A percentile compares a stretch with the other conserved stretches of the same genome.
These are phyloP conservation scores for Montipora efflorescens DNA, from an alignment of 64 coral and sea anemone species.

Conservation along the genomic window DNA sequence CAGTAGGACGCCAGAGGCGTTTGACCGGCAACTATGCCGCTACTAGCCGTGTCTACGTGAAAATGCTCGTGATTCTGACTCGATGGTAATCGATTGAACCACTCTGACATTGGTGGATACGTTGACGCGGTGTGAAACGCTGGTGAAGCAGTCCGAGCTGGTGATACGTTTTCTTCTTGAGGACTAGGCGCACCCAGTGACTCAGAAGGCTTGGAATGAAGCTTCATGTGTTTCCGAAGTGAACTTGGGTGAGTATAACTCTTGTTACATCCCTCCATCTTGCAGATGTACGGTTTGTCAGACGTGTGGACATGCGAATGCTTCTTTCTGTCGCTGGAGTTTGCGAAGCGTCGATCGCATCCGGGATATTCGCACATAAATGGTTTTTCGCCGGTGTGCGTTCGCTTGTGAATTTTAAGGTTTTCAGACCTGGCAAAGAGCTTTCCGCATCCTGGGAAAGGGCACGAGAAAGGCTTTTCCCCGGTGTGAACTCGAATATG, in stretches of 20 bases:
- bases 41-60: slow-evolving; percentile 71
- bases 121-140: slow-evolving; percentile 72
- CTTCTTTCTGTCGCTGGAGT: slow-evolving; percentile 96
- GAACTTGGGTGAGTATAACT: slow-evolving; percentile 97
- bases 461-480: slow-evolving; percentile 93
- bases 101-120: slow-evolving; percentile 90
- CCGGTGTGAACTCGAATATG: slow-evolving; percentile 93
- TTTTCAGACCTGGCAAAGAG: slow-evolving; percentile 96
- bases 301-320: slow-evolving; percentile 95
- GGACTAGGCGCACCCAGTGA: slow-evolving; percentile 72
- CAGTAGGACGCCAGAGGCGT: slow-evolving; percentile 87
- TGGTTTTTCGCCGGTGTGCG: slow-evolving; percentile 94
- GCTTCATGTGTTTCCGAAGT: slow-evolving; percentile 92
- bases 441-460: slow-evolving; percentile 90
- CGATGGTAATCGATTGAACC: slow-evolving; percentile 79
- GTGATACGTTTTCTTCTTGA: slow-evolving; percentile 73
- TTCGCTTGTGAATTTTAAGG: slow-evolving; percentile 97
- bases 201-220: slow-evolving; percentile 88
- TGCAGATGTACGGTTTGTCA: slow-evolving; percentile 97
- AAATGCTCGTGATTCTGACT: slow-evolving; percentile 86
- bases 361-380: slow-evolving; percentile 95
- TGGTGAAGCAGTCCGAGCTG: slow-evolving; percentile 69
- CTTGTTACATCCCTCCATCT: slow-evolving; percentile 93
- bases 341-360: slow-evolving; percentile 95
- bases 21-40: slow-evolving; percentile 50